A percentile compares a stretch with the other conserved stretches of the same genome.
Conservation (phyloP, 2,888 invertebrate species). For the Mimumesa dahlbomi region DNA sequence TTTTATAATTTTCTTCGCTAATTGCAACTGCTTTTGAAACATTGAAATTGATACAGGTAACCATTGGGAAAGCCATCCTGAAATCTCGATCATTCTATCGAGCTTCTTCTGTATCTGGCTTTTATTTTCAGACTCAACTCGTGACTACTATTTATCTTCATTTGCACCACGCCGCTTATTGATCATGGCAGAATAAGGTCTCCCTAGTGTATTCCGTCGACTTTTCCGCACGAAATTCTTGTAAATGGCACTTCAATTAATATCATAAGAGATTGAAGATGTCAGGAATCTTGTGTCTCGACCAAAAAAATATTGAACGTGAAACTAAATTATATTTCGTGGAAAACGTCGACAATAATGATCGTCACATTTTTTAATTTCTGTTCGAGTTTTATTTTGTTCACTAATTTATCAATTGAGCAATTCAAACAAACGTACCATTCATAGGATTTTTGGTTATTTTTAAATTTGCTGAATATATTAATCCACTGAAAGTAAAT, state of each 20-base stretch:
- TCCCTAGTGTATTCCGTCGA: constrained; percentile 34
- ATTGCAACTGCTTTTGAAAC: background rate
- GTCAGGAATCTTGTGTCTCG: constrained; percentile 10
- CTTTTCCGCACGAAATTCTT: constrained; percentile 13
- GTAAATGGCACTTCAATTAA: constrained; percentile 43
- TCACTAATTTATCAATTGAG: too few relatives aligned
- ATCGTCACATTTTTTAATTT: too few relatives aligned
- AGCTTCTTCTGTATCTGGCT: constrained; percentile 18
- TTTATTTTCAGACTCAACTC: constrained; percentile 24
- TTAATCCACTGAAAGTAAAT: too few relatives aligned
- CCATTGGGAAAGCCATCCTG: constrained; percentile 27
- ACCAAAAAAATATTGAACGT: too few relatives aligned
- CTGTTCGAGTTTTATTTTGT: too few relatives aligned
- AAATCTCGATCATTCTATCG: constrained; percentile 27
- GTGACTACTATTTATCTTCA: constrained; percentile 54
- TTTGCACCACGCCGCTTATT: constrained; percentile 47
- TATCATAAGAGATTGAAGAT: constrained; percentile 26
- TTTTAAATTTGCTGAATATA: too few relatives aligned
- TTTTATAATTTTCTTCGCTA: background rate
- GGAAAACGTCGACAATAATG: too few relatives aligned
- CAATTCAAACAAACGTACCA: too few relatives aligned
- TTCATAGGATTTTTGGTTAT: too few relatives aligned
- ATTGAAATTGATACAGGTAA: constrained; percentile 31
- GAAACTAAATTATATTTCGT: too few relatives aligned
- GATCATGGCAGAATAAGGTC: constrained; percentile 60